Evolutionary conservation across 1,140 invertebrate genomes (phyloP), one percentile per base, ranked within the genome.

Genomic region (Sinonovacula constricta): DNA sequence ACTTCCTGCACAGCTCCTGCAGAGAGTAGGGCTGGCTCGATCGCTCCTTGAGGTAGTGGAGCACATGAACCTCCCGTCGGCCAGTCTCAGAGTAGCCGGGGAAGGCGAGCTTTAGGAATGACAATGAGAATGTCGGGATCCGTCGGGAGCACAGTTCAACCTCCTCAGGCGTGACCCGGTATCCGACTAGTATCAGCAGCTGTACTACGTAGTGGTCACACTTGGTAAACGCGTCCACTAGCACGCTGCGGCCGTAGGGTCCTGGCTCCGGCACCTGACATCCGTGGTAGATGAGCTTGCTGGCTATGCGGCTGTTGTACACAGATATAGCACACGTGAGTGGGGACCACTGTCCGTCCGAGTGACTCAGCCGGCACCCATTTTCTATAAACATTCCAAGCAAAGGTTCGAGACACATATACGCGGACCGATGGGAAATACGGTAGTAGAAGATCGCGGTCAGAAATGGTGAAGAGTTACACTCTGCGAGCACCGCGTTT

Each of bases 371-470:
- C n/a, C 71, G 75, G 54, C 86, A 86, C 0, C 86, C 84, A 31
- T 83, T 75, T n/a, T 87, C 81, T 18, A 89, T 86, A 0, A 89
- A 63, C 30, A 80, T 63, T 30, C 81, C 75, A 15, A 84, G 79
- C 15, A 87, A 81, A 15, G 69, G 78, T 24, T 87, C 87, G 26
- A 89, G 56, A 15, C 63, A 82, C 18, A 60, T 72, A 71, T 87
- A 87, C n/a, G 83, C 67, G 60, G 84, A 85, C 36, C 80, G 76
- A 66, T 81, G 79, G 14, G 88, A 81, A 30, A 89, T 88, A 69
- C 83, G 80, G 66, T 84, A 87, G 68, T 87, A 88, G 74, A 89
- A 89, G 4, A 88, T 82, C 2, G 87, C 87, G 0, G 85, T 88
- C 5, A 88, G 80, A 81, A 89, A 89, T 0, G 88, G 86, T 4